Evolutionary conservation across 2,797 vertebrate species (phyloP), one percentile per base, ranked within the genome.

Genomic region (Xiphorhynchus erythropygius): DNA sequence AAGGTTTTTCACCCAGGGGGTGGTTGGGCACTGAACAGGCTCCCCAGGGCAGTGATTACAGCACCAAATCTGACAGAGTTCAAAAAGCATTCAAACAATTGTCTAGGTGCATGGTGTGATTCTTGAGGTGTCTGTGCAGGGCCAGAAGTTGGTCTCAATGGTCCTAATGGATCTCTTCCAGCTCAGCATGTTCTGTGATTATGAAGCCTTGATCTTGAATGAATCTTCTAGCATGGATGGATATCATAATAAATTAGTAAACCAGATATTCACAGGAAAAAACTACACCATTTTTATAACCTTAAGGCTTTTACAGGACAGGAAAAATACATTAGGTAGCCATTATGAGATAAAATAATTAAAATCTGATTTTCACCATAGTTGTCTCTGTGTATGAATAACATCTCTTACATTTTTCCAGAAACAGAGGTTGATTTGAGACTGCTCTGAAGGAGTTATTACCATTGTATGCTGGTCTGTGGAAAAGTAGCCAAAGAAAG

Each of bases 191-290:
- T 23, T 44, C 41, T 44, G 10, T 23, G 21, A 44, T n/a, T 22
- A 67, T 1, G 2, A 44, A 91, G 46, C 18, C 63, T 81, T 79
- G 8, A 42, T 39, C 69, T 62, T 32, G 14, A 35, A 27, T 8
- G 2, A 5, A 22, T 71, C 87, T 84, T 53, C 21, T 67, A 84
- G 22, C 11, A 65, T 0, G 1, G 55, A 37, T 18, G 60, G 42
- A 11, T 27, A 42, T 10, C 15, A 47, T 1, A 44, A 7, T 32
- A 68, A 91, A 56, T 87, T 44, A 64, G 18, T 53, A 53, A 79
- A 9, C 59, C 53, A 82, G 11, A 57, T 17, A 57, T 0, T 2
- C 0, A 0, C 4, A 1, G 24, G 28, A 87, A 13, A 16, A 46
- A 84, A 25, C 3, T n/a, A 7, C 16, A 56, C 32, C 6, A 32